Evolutionary conservation across 92 coral and sea anemone species (phyloP).

Genomic region (Parazoanthus darwini): DNA sequence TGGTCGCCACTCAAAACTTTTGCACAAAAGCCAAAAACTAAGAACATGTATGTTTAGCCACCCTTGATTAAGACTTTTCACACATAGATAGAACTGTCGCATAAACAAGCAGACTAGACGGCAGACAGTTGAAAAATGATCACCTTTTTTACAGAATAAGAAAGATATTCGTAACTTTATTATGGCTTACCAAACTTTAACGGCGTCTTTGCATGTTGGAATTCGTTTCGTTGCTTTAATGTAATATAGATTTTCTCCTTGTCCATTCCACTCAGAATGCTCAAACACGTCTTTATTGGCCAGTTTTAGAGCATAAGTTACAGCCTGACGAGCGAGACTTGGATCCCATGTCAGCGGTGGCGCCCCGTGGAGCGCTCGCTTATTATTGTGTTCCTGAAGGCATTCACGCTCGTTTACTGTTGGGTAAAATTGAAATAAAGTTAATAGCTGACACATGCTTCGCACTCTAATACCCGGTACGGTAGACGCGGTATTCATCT

Average conservation of each 20-base stretch:
- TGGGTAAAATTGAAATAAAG: not conserved
- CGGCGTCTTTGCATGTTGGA: slow-evolving; percentile 35
- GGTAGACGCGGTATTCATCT: no score
- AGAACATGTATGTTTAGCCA: no score
- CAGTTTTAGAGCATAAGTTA: slow-evolving; percentile 16
- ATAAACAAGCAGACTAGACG: no score
- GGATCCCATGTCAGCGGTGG: slow-evolving; percentile 41
- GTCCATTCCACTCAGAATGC: slow-evolving; percentile 34
- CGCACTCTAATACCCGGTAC: not conserved
- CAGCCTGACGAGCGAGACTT: slow-evolving; percentile 37
- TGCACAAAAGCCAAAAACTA: no score
- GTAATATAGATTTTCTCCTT: slow-evolving; percentile 40
- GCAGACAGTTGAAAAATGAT: not conserved
- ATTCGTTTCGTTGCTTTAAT: slow-evolving; percentile 8
- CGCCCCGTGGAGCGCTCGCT: slow-evolving; percentile 33
- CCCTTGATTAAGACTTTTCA: no score
- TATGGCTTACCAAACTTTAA: slow-evolving; percentile 13
- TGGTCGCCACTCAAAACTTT: no score
- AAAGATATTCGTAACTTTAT: not conserved
- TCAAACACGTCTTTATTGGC: slow-evolving; percentile 22
- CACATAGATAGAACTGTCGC: no score
- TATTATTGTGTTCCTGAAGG: slow-evolving; percentile 21
- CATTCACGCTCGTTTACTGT: slow-evolving; percentile 37
- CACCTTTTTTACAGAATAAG: not conserved
- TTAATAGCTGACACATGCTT: not conserved